Conservation (phyloP, 2,113 vertebrate species). For the Puntigrus tetrazona region DNA sequence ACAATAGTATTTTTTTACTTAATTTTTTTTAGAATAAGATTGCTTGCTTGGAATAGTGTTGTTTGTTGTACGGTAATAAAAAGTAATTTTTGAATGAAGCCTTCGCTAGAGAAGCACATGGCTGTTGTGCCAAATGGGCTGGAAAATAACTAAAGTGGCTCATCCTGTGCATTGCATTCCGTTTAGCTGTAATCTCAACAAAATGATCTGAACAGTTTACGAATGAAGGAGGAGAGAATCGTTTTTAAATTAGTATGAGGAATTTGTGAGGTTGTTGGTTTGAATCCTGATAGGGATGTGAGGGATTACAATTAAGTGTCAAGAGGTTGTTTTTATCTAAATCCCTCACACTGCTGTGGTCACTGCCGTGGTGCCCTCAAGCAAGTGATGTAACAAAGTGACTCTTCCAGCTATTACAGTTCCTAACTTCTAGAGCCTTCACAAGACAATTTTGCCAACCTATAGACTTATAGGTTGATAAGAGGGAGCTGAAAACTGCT, state of each 20-base stretch:
- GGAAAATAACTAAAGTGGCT: slow-evolving; percentile 42
- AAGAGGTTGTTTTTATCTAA: background rate
- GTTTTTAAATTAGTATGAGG: background rate
- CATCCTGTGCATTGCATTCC: slow-evolving; percentile 22
- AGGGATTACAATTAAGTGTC: background rate
- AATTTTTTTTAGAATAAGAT: background rate
- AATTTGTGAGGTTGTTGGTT: slow-evolving; percentile 1
- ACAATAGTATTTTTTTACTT: no score
- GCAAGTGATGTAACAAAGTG: background rate
- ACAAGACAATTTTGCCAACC: background rate
- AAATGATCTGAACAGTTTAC: slow-evolving; percentile 15
- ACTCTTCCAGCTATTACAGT: slow-evolving; percentile 1
- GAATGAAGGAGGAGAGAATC: background rate
- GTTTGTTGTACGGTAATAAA: background rate
- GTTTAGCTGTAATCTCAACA: slow-evolving; percentile 17
- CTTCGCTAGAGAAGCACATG: background rate
- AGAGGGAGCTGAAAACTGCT: background rate
- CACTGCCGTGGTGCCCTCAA: background rate
- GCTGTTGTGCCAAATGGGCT: slow-evolving; percentile 20
- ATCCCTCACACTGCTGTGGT: background rate
- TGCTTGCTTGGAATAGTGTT: background rate
- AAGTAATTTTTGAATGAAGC: background rate
- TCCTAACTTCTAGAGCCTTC: background rate
- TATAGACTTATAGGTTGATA: background rate
- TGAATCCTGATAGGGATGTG: slow-evolving; percentile 22